Conservation (phyloP, 1,140 invertebrate genomes). For the Sarcophaga bullata region DNA sequence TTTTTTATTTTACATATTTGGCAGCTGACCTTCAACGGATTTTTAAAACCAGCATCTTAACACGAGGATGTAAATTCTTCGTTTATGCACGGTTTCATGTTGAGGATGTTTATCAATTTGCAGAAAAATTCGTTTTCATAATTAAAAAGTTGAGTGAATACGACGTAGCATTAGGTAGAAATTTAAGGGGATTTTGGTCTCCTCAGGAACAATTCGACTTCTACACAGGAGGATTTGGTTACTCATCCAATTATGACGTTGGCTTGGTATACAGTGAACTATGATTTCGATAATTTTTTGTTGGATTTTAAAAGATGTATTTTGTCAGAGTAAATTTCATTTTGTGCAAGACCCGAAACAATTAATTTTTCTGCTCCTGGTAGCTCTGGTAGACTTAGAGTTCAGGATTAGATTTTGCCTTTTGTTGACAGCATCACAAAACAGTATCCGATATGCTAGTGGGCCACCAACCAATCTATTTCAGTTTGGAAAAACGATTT, state of each 20-base stretch:
- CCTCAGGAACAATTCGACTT: background rate
- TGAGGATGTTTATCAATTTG: background rate
- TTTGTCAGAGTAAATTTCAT: conserved; percentile 8
- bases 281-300: background rate
- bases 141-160: conserved; percentile 28
- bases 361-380: background rate
- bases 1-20: conserved; percentile 14
- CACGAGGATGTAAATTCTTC: background rate
- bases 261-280: background rate
- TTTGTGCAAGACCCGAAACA: conserved; percentile 21
- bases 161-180: conserved; percentile 7
- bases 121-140: background rate
- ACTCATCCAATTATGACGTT: conserved; percentile 31
- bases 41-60: background rate
- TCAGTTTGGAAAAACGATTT: background rate
- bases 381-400: background rate
- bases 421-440: background rate
- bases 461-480: background rate
- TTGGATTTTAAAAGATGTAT: background rate
- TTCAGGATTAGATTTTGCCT: conserved; percentile 5
- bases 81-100: background rate
- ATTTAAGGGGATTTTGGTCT: background rate
- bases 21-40: background rate
- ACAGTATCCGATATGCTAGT: background rate
- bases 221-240: conserved; percentile 8